These are phyloP conservation scores for Fragum sueziense DNA, from an alignment of 2,888 invertebrate genomes.

Conservation along the genomic window DNA sequence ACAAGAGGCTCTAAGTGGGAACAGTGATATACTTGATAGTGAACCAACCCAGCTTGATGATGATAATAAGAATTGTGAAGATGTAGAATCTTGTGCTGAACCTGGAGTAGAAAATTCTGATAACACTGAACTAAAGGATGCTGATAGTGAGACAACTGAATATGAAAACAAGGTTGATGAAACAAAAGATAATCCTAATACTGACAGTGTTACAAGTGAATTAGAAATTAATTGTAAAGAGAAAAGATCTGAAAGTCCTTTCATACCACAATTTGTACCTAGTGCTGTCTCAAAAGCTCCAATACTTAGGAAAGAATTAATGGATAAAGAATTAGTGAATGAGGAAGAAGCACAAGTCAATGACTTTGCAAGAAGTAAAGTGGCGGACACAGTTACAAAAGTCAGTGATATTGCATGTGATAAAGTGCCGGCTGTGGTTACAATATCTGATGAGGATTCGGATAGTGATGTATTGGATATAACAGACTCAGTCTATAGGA, in stretches of 20 bases:
- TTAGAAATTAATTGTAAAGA: not conserved
- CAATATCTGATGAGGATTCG: not conserved
- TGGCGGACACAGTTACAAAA: not conserved
- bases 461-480: constrained; percentile 47
- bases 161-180: not conserved
- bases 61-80: not conserved
- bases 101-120: not conserved
- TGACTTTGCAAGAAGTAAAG: not conserved
- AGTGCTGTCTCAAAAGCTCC: not conserved
- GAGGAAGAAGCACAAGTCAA: not conserved
- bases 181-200: not conserved
- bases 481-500: constrained; percentile 36
- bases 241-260: constrained; percentile 35
- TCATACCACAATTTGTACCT: constrained; percentile 22
- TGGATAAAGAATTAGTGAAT: not conserved
- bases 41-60: not conserved
- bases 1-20: constrained; percentile 58
- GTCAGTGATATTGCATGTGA: not conserved
- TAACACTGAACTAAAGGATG: not conserved
- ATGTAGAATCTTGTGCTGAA: not conserved
- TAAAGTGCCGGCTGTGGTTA: not conserved
- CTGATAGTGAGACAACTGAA: no score
- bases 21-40: constrained; percentile 13
- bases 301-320: not conserved
- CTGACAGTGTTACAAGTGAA: not conserved